Conservation (phyloP, 2,797 vertebrate species). For the Furcifer pardalis region DNA sequence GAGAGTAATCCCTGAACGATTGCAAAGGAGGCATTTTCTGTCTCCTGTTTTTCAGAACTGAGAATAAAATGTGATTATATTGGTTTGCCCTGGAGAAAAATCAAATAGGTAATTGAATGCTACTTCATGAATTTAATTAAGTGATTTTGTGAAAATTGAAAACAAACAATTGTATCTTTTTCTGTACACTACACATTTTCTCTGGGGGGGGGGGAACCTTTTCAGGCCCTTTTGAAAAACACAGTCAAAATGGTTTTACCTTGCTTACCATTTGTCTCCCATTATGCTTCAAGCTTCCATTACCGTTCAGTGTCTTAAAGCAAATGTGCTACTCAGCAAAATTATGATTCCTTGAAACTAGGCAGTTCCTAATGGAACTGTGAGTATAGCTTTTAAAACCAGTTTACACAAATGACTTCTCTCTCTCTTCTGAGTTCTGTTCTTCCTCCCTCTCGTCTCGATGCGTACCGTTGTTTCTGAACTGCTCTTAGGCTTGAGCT, state of each 20-base stretch:
- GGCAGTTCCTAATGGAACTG: conserved; percentile 58
- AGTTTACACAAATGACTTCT: conserved; percentile 45
- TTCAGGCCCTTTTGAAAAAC: background rate
- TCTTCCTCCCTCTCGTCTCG: conserved; percentile 51
- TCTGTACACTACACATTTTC: background rate
- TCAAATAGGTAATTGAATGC: background rate
- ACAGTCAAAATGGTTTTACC: background rate
- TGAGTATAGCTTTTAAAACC: conserved; percentile 48
- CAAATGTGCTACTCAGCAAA: conserved; percentile 55
- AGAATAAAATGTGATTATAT: background rate
- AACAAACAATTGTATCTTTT: background rate
- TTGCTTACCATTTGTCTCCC: background rate
- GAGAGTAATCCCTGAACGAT: background rate
- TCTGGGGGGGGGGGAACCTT: background rate
- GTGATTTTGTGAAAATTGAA: background rate
- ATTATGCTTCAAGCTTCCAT: conserved; percentile 57
- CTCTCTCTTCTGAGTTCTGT: background rate
- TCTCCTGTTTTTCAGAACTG: background rate
- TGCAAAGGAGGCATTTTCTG: background rate
- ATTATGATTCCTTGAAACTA: conserved; percentile 62
- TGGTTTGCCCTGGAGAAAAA: background rate
- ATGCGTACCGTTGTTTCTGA: conserved; percentile 50
- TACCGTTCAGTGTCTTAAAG: conserved; percentile 54
- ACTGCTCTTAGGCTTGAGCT: conserved; percentile 40
- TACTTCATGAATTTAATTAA: background rate